phyloP scores from a whole-genome alignment of 92 coral and sea anemone species.

The Zoanthus sansibaricus region DNA sequence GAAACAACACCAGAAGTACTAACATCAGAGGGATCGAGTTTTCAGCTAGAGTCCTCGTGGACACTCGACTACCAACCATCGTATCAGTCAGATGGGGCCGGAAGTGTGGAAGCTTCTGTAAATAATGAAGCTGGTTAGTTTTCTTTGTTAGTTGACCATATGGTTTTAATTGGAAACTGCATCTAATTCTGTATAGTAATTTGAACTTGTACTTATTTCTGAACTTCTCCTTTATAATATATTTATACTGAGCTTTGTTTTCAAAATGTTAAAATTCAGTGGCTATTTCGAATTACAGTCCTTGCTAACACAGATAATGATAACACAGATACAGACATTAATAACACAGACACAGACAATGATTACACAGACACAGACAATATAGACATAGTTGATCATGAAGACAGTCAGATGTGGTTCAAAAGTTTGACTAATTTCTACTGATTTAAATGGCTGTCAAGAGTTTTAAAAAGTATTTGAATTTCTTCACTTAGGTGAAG shows the following conservation, averaged over 20 bases:
- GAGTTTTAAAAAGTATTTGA: neutral
- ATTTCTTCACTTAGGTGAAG: neutral
- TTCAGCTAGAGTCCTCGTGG: slow-evolving; percentile 36
- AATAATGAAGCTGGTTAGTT: slow-evolving; percentile 7
- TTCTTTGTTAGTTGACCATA: no score
- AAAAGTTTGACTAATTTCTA: neutral
- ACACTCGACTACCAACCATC: slow-evolving; percentile 31
- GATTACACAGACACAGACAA: no score
- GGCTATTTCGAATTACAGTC: no score
- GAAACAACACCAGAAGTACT: slow-evolving; percentile 19
- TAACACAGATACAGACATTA: no score
- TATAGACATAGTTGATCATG: no score
- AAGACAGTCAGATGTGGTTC: neutral
- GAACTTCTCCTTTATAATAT: no score
- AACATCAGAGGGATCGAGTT: slow-evolving; percentile 25
- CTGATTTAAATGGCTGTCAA: neutral
- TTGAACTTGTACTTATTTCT: no score
- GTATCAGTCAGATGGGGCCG: slow-evolving; percentile 7
- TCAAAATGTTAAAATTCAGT: no score
- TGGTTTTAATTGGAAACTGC: neutral
- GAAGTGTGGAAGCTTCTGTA: neutral
- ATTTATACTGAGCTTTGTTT: no score
- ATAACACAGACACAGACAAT: no score
- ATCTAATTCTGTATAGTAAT: no score
- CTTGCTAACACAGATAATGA: no score